Conservation (phyloP, 2,797 vertebrate genomes). For the Leptatherina wallacei region DNA sequence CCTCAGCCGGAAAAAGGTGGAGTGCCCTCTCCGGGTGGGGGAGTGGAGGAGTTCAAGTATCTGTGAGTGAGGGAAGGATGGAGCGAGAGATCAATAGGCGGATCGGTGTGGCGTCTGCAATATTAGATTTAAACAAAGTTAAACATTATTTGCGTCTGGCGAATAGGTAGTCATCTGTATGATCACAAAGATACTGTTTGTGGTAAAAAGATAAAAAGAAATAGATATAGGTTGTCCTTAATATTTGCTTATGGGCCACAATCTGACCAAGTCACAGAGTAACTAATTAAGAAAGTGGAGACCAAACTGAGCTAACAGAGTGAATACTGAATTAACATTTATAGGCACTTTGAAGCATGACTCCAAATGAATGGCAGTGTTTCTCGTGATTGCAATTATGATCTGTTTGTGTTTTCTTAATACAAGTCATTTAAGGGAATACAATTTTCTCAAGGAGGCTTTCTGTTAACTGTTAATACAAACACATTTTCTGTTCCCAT, state of each 20-base stretch:
- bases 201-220: neutral
- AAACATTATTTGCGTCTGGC: slow-evolving; percentile 1
- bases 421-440: neutral
- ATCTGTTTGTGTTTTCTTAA: too few species aligned
- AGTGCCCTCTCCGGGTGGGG: too few species aligned
- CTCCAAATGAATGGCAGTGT: neutral
- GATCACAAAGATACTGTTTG: neutral
- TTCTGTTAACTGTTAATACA: slow-evolving; percentile 9
- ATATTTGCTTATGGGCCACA: too few species aligned
- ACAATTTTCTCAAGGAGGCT: neutral
- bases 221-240: too few species aligned
- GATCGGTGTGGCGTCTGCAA: slow-evolving; percentile 9
- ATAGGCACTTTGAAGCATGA: neutral
- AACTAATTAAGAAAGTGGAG: neutral
- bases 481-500: slow-evolving; percentile 20
- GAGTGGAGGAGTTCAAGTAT: too few species aligned
- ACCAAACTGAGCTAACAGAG: neutral
- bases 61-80: too few species aligned
- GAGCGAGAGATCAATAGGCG: too few species aligned
- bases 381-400: neutral
- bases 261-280: neutral
- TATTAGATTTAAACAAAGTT: slow-evolving; percentile 18
- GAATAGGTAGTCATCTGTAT: slow-evolving; percentile 1
- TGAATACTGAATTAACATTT: neutral
- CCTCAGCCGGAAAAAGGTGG: too few species aligned